These are phyloP conservation scores for Tanypteryx hageni DNA, from an alignment of 2,888 invertebrate genomes.

Conservation along the genomic window DNA sequence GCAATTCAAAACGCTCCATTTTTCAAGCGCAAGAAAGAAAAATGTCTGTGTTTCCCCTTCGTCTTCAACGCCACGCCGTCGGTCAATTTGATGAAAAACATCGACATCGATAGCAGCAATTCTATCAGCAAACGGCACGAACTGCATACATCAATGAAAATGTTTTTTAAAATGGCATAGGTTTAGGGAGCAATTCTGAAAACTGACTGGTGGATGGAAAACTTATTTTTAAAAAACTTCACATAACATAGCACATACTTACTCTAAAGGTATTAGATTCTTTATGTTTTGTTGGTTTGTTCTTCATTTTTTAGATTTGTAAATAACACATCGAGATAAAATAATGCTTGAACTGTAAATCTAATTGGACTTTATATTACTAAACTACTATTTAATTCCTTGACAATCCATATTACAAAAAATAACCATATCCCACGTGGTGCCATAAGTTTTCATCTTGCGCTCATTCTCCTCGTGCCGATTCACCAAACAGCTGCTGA, in stretches of 20 bases:
- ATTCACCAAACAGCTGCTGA: neutral
- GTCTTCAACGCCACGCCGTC: constrained; percentile 82
- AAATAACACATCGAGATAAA: neutral
- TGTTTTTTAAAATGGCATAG: constrained; percentile 21
- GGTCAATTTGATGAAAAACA: constrained; percentile 89
- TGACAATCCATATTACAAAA: neutral
- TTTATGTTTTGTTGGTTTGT: constrained; percentile 85
- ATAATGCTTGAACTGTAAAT: neutral
- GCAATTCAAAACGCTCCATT: constrained; percentile 93
- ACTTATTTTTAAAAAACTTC: constrained; percentile 62
- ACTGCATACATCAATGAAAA: constrained; percentile 78
- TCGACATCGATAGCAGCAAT: constrained; percentile 91
- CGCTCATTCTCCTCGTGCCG: constrained; percentile 21
- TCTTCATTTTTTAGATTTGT: constrained; percentile 79
- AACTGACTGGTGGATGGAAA: neutral
- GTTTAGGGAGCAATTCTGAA: constrained; percentile 41
- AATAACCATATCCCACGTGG: neutral
- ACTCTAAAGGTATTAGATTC: constrained; percentile 88
- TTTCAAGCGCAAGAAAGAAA: constrained; percentile 88
- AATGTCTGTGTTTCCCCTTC: constrained; percentile 85
- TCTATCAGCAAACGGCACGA: constrained; percentile 91
- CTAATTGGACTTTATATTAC: neutral
- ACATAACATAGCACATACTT: constrained; percentile 71
- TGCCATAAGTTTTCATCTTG: neutral
- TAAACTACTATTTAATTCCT: neutral